Conservation (phyloP, 2,888 invertebrate species). For the Pterostichus niger region DNA sequence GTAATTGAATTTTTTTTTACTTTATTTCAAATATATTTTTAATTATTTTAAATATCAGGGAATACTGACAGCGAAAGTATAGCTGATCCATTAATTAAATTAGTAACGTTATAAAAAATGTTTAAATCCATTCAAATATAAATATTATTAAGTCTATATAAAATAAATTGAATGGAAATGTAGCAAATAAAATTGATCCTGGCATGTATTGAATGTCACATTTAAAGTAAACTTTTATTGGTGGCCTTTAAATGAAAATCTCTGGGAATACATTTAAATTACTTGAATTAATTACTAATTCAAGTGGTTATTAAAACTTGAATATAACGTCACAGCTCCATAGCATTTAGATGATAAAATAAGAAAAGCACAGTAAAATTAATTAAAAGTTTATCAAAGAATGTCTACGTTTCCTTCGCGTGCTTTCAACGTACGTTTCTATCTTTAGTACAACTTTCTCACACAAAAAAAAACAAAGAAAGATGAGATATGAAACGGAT, state of each 20-base stretch:
- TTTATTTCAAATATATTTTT: no score
- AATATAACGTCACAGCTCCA: constrained; percentile 24
- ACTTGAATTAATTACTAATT: constrained; percentile 41
- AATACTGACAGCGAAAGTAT: no score
- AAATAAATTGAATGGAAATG: no score
- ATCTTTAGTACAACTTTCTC: not conserved
- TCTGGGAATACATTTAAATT: constrained; percentile 36
- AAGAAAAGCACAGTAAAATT: constrained; percentile 28
- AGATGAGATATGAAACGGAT: not conserved
- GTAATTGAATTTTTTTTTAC: no score
- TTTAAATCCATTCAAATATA: no score
- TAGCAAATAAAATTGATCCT: not conserved
- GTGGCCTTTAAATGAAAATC: constrained; percentile 29
- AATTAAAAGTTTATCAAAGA: constrained; percentile 38
- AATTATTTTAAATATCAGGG: no score
- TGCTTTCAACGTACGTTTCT: not conserved
- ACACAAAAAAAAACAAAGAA: not conserved
- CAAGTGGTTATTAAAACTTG: constrained; percentile 38
- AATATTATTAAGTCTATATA: no score
- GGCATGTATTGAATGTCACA: not conserved
- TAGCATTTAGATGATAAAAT: constrained; percentile 19
- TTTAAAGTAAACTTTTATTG: constrained; percentile 22
- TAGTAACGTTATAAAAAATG: no score
- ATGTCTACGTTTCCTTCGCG: constrained; percentile 10
- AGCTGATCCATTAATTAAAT: no score